A percentile compares a stretch with the other conserved stretches of the same genome.
These are phyloP conservation scores for Neoseiulus cucumeris DNA, from an alignment of 1,140 invertebrate genomes.

Conservation along the genomic window DNA sequence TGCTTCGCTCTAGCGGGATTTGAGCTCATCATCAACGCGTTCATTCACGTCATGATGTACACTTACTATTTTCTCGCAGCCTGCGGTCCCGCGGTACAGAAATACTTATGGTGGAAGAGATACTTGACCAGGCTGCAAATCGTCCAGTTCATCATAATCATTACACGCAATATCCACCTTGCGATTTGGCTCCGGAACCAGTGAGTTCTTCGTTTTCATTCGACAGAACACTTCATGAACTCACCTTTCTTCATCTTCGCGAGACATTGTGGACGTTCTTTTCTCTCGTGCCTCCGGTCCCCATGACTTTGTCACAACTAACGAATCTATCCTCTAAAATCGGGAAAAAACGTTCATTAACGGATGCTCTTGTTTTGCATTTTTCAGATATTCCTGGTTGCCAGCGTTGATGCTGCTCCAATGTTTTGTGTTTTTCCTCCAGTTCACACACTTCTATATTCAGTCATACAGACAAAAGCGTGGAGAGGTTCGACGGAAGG, in stretches of 20 bases:
- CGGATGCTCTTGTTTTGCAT: too few species aligned
- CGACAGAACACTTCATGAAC: too few species aligned
- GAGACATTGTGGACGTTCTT: too few species aligned
- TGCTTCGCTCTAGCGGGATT: not conserved
- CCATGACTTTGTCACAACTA: too few species aligned
- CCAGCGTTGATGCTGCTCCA: conserved; percentile 3
- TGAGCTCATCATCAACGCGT: conserved; percentile 28
- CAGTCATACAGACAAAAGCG: not conserved
- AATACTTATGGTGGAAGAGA: conserved; percentile 38
- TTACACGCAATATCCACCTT: conserved; percentile 20
- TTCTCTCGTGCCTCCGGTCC: too few species aligned
- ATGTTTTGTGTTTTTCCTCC: not conserved
- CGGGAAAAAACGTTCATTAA: too few species aligned
- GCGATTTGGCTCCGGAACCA: not conserved
- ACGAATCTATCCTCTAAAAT: too few species aligned
- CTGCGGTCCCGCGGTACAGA: conserved; percentile 32
- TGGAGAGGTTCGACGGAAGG: not conserved
- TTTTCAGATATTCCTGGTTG: not conserved
- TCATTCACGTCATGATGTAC: too few species aligned
- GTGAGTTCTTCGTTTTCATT: too few species aligned
- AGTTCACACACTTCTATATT: not conserved
- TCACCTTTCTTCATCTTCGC: too few species aligned
- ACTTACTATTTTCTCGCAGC: conserved; percentile 33
- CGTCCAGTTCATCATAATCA: conserved; percentile 24
- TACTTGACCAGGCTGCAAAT: conserved; percentile 37